Evolutionary conservation across 2,113 vertebrate species (phyloP), one percentile per base, ranked within the genome.

Genomic region (Plecotus auritus): DNA sequence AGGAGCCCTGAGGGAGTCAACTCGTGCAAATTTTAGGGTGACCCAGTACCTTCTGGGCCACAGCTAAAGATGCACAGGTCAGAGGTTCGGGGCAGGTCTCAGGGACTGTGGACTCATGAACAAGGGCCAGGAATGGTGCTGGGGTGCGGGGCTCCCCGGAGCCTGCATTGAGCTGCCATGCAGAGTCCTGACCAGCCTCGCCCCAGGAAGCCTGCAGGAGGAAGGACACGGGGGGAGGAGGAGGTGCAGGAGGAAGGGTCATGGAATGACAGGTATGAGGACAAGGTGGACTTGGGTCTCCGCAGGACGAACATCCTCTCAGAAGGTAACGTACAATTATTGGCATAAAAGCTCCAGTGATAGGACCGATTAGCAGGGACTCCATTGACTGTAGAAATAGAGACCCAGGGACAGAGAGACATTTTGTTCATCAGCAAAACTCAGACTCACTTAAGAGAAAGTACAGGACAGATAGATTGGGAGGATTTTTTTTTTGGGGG

Each of bases 91-190:
- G 10, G 11, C 5, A 11, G 0, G 13, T 8, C 17, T 3, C 5
- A 1, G 6, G 28, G 5, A 2, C 18, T 16, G 4, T 20, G 1
- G 37, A 23, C 66, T 81, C 9, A 2, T 1, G 0, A 61, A 37
- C 17, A 3, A 0, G 20, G 10, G 0, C 2, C 0, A 30, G 5
- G 2, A 49, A 49, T 49, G 13, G 47, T 13, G 47, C 13, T 49
- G 47, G 47, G 47, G 47, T n/a, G 2, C 1, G 45, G 2, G 10
- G 7, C 13, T 42, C 17, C 22, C 2, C 9, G 4, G 26, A 14
- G 11, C 2, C 20, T 14, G 22, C 1, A 0, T 2, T 5, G 3
- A 5, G 17, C 9, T 11, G 14, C 22, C 1, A 2, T 0, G 2
- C 0, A 17, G 26, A 42, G 4, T 3, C 18, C 45, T 16, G 11